Percentiles rank a stretch among this genome's conserved stretches.
phyloP scores from a whole-genome alignment of 1,140 invertebrate species.

The Catajapyx aquilonaris region DNA sequence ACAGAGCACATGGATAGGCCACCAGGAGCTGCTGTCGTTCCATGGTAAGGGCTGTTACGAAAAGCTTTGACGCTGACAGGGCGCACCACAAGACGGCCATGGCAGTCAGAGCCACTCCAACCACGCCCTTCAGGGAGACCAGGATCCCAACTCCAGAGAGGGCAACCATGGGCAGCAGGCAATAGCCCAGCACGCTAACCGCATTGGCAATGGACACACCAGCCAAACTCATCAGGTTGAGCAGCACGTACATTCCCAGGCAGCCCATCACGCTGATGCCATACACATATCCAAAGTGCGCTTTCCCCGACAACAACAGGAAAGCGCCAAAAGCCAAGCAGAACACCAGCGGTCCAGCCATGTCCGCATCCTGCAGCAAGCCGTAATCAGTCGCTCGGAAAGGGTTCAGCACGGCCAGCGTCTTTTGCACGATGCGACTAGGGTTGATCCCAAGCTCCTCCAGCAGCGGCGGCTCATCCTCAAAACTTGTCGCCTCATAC shows the following conservation, averaged over 20 bases:
- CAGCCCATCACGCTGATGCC: slow-evolving; percentile 83
- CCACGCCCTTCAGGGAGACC: slow-evolving; percentile 44
- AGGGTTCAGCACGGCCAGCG: slow-evolving; percentile 70
- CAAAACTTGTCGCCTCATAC: too few relatives aligned
- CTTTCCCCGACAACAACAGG: slow-evolving; percentile 46
- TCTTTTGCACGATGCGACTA: slow-evolving; percentile 77
- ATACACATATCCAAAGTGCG: slow-evolving; percentile 85
- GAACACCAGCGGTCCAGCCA: slow-evolving; percentile 84
- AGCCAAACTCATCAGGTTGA: slow-evolving; percentile 67
- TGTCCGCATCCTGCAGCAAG: slow-evolving; percentile 66
- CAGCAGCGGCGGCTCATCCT: slow-evolving; percentile 59
- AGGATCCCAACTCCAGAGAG: slow-evolving; percentile 68
- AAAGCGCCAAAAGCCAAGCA: slow-evolving; percentile 70
- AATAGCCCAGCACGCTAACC: slow-evolving; percentile 83
- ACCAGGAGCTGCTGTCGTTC: slow-evolving; percentile 73
- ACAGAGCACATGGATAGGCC: slow-evolving; percentile 82
- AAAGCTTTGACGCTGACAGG: slow-evolving; percentile 75
- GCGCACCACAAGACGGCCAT: slow-evolving; percentile 76
- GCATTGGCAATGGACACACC: slow-evolving; percentile 70
- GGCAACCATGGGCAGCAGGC: slow-evolving; percentile 77
- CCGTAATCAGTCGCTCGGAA: slow-evolving; percentile 57
- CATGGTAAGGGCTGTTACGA: slow-evolving; percentile 78
- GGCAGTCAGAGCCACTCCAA: slow-evolving; percentile 48
- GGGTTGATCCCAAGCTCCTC: slow-evolving; percentile 88
- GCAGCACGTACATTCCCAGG: slow-evolving; percentile 70